Conservation (phyloP, 2,888 invertebrate species). For the Andrena dorsata region DNA sequence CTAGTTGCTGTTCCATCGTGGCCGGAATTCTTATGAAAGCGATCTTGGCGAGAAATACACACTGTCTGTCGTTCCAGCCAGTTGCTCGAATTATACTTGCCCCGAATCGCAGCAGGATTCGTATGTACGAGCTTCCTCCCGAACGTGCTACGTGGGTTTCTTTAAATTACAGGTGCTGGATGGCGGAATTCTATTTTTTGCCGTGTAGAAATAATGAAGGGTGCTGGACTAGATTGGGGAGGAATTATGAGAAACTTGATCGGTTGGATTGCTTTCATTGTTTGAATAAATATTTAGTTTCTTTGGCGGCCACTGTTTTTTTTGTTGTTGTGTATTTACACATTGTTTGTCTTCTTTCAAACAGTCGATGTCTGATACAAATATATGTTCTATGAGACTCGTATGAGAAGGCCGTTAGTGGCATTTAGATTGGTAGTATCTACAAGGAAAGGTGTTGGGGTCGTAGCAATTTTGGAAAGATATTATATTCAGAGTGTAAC, state of each 20-base stretch:
- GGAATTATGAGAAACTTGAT: conserved; percentile 14
- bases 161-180: conserved; percentile 45
- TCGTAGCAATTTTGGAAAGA: not conserved
- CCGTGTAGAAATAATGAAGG: conserved; percentile 24
- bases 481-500: not conserved
- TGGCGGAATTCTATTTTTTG: conserved; percentile 2
- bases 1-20: conserved; percentile 43
- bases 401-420: no score
- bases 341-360: no score
- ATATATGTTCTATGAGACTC: no score
- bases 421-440: no score
- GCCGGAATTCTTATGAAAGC: conserved; percentile 39
- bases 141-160: conserved; percentile 1
- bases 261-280: not conserved
- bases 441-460: no score
- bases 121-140: not conserved
- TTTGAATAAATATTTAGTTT: conserved; percentile 6
- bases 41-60: conserved; percentile 35
- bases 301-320: not conserved
- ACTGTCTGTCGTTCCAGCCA: conserved; percentile 9
- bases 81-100: conserved; percentile 3
- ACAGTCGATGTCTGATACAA: no score
- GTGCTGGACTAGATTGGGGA: not conserved
- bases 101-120: not conserved
- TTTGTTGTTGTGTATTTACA: not conserved